Base-by-base conservation (phyloP, 2,113 vertebrate species). In the Triplophysa siluroides region DNA sequence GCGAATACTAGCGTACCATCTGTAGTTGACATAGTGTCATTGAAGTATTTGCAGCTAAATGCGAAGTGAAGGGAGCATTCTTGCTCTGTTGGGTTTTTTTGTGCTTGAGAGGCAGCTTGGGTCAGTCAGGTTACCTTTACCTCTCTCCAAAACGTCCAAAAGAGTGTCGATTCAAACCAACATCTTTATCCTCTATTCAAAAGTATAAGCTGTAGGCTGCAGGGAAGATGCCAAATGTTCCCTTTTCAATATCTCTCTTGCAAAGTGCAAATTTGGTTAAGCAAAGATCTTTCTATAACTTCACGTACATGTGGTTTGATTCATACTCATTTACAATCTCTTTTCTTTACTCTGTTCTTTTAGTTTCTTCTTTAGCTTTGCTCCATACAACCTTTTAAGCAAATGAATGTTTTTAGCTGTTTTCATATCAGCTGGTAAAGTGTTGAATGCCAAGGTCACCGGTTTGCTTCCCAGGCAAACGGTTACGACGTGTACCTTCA, bases 161-260 rank as follows among this genome's bases (percentile, higher is more conserved):
- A 78, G 41, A n/a, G 29, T 8, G 8, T 68, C 75, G 79, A 78
- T 78, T 79, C 16, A 64, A 78, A 81, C 68, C 69, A 81, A 78
- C 43, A 47, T 21, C 61, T 61, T 75, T 47, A 78, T 8, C 62
- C 19, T 63, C 29, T 33, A 21, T 56, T 61, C 21, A 0, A 38
- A 38, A 43, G 2, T 61, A 23, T 56, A 78, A 78, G 62, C 62
- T 14, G 24, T n/a, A n/a, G n/a, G n/a, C n/a, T 47, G 12, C 23
- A 21, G 60, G 16, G 52, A 21, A 3, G 1, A 62, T 72, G 2
- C 18, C 67, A 61, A 52, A 78, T 19, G 2, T 7, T 1, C 4
- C 1, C 14, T 71, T 78, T 83, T 54, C 13, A 62, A 12, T 18
- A 56, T 71, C 24, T 56, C 26, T 14, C 26, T 24, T 56, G 69